phyloP scores from a whole-genome alignment of 2,797 vertebrate genomes.

The Danio albolineatus region DNA sequence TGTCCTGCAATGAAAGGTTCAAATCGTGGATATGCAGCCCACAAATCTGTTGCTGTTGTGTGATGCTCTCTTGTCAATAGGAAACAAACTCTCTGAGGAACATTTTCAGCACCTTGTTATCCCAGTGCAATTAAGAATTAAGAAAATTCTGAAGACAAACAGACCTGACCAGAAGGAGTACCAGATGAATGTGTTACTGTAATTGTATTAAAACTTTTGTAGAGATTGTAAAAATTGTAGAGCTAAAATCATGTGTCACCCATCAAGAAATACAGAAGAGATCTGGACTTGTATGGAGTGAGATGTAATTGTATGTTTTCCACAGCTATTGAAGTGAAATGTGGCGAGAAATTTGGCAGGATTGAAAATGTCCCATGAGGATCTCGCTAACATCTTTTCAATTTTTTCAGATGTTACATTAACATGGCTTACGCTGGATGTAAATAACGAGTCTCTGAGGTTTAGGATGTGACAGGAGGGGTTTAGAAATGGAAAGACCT shows the following conservation, averaged over 20 bases:
- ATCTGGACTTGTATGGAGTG: constrained; percentile 1
- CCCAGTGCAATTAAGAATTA: too few relatives aligned
- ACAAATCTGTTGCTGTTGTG: too few relatives aligned
- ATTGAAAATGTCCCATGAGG: constrained; percentile 10
- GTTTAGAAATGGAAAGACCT: constrained; percentile 11
- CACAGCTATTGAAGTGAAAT: not conserved
- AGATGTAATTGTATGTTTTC: not conserved
- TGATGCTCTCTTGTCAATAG: too few relatives aligned
- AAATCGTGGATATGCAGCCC: too few relatives aligned
- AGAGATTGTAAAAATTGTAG: too few relatives aligned
- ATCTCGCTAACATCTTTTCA: not conserved
- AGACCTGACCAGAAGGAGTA: too few relatives aligned
- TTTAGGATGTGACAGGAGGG: constrained; percentile 16
- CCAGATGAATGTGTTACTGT: too few relatives aligned
- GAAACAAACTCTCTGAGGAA: too few relatives aligned
- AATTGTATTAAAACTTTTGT: too few relatives aligned
- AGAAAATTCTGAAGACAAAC: too few relatives aligned
- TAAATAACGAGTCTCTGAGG: constrained; percentile 4
- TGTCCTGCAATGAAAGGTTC: too few relatives aligned
- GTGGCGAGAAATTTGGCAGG: not conserved
- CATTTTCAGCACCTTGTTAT: too few relatives aligned
- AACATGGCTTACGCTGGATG: not conserved
- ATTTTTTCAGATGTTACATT: constrained; percentile 15
- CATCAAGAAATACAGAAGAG: not conserved
- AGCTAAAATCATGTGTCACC: not conserved